Evolutionary conservation across 2,888 invertebrate genomes (phyloP), one percentile per base, ranked within the genome.

Genomic region (Dichetophora obliterata): DNA sequence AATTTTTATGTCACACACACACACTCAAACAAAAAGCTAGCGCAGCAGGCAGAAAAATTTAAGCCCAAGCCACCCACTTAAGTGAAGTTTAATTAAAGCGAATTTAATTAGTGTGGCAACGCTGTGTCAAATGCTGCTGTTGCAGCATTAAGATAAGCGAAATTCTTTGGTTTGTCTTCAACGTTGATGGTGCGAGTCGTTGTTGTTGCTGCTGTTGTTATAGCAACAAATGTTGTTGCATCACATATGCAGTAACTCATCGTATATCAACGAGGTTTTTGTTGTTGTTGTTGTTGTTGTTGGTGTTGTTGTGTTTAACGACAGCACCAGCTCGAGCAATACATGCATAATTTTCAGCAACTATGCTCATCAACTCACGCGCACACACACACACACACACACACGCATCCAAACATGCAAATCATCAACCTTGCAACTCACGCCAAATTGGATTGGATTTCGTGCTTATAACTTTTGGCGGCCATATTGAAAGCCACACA

Each of bases 401-500:
- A 27, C 11, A n/a, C 9, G 5, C 27, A 31, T 6, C 14, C 9
- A 2, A 16, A 11, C 34, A 16, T n/a, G 3, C 16, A 16, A 16
- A 11, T 11, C 63, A 16, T 27, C 31, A 24, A 27, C 16, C 16
- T 34, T 34, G 37, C 52, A 52, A n/a, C 54, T 24, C 69, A 31
- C 52, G 69, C 52, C 52, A 31, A 52, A 69, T 43, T 43, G 66
- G 34, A 69, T 69, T 69, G 65, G 59, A 75, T 69, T 75, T 78
- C 79, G 78, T 79, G 77, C 77, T 78, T 77, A 80, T 78, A 78
- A 78, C 78, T 77, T 78, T 79, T 78, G 79, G 79, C 77, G 78
- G 76, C 77, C 73, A 75, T 76, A 76, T 72, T 75, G 77, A 63
- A 59, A 70, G 75, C 34, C 75, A 59, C 31, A 43, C 59, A 43